phyloP scores from a whole-genome alignment of 2,888 invertebrate genomes.

The Phorcus lineatus region DNA sequence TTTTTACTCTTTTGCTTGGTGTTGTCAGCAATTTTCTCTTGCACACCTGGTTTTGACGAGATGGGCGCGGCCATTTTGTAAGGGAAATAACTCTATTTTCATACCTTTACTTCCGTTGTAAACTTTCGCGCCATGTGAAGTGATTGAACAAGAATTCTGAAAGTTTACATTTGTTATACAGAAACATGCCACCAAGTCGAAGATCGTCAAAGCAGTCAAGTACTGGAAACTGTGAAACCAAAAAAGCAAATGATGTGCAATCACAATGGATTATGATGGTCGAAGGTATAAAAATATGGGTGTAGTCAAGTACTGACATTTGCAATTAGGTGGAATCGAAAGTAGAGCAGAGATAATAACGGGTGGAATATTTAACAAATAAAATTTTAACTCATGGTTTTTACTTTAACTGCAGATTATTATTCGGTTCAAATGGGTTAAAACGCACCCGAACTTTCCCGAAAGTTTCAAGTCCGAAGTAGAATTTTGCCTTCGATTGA shows the following conservation, averaged over 20 bases:
- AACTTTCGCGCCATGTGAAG: not conserved
- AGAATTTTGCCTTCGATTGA: too few relatives aligned
- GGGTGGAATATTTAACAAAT: too few relatives aligned
- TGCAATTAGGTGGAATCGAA: too few relatives aligned
- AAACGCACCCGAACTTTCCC: too few relatives aligned
- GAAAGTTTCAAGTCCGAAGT: too few relatives aligned
- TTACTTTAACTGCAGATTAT: too few relatives aligned
- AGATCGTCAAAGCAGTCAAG: conserved; percentile 7
- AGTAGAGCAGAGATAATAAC: too few relatives aligned
- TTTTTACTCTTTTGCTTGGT: conserved; percentile 15
- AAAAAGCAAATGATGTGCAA: not conserved
- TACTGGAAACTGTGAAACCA: not conserved
- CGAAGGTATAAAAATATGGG: not conserved
- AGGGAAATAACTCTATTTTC: not conserved
- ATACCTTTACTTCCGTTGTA: not conserved
- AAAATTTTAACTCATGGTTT: too few relatives aligned
- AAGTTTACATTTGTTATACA: not conserved
- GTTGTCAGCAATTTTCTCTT: not conserved
- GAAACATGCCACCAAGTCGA: conserved; percentile 14
- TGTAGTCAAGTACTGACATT: not conserved
- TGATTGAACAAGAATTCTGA: not conserved
- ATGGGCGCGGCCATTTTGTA: conserved; percentile 34
- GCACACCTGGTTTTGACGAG: not conserved
- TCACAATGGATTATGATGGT: conserved; percentile 31
- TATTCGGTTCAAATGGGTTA: too few relatives aligned